Evolutionary conservation across 2,888 invertebrate species (phyloP).

Genomic region (Copidosoma aretas): DNA sequence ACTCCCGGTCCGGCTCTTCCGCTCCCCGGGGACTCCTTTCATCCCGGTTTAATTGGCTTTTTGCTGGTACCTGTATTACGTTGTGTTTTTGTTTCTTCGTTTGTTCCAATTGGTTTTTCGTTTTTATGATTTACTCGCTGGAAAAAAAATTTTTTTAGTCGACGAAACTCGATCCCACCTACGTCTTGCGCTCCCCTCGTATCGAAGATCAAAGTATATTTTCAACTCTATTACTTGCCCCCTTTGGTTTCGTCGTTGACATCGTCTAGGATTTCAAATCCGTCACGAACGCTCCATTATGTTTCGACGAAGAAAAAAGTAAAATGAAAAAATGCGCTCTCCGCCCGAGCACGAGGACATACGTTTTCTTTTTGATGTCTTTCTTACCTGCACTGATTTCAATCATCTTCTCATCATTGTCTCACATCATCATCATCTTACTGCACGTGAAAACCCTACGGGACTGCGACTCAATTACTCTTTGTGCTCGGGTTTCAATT

Average conservation of each 20-base stretch:
- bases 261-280: constrained; percentile 15
- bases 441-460: constrained; percentile 7
- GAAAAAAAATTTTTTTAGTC: no score
- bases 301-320: no score
- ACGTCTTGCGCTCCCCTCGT: background rate
- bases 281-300: constrained; percentile 5
- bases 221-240: background rate
- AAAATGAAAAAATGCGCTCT: no score
- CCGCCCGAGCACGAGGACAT: no score
- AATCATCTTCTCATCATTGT: no score
- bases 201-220: background rate
- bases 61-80: background rate
- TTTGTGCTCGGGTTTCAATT: background rate
- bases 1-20: no score
- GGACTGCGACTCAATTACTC: constrained; percentile 17
- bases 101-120: background rate
- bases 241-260: background rate
- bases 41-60: background rate
- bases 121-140: background rate
- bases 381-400: no score
- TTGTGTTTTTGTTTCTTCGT: no score
- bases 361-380: no score
- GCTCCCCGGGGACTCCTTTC: background rate
- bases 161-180: background rate
- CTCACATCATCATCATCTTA: no score